These are phyloP conservation scores for Ciconia nigra DNA, from an alignment of 2,797 vertebrate species.

Conservation along the genomic window DNA sequence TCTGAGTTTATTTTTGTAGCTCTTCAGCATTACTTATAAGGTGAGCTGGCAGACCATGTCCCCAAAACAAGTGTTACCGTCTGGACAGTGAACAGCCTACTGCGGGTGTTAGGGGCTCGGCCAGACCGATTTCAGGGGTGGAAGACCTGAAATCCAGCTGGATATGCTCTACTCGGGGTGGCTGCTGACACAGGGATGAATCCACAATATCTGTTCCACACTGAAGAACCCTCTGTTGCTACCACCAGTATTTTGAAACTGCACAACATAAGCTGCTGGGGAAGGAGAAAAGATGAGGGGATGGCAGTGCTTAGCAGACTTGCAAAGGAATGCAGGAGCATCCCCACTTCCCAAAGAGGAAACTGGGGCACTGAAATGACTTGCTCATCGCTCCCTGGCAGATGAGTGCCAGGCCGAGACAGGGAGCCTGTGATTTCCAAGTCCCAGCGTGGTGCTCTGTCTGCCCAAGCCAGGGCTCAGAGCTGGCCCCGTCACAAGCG, in stretches of 20 bases:
- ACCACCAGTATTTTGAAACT: neutral
- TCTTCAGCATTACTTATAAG: neutral
- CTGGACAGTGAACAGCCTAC: neutral
- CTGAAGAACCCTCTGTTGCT: neutral
- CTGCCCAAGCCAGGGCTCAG: neutral
- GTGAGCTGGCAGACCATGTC: neutral
- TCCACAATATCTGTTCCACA: no score
- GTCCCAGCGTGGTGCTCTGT: neutral
- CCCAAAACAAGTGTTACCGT: neutral
- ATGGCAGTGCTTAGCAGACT: neutral
- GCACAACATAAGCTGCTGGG: neutral
- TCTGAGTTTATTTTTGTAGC: neutral
- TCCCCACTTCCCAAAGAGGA: neutral
- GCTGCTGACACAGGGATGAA: neutral
- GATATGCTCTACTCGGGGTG: neutral
- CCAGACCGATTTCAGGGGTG: neutral
- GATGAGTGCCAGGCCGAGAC: neutral
- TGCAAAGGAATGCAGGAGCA: neutral
- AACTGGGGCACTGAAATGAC: neutral
- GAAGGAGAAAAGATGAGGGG: no score
- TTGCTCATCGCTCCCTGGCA: neutral
- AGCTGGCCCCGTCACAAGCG: neutral
- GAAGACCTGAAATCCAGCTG: neutral
- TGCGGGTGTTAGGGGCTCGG: neutral
- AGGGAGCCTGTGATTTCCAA: neutral